Base-by-base conservation (phyloP, 1,140 invertebrate genomes). In the Dendroctonus valens region DNA sequence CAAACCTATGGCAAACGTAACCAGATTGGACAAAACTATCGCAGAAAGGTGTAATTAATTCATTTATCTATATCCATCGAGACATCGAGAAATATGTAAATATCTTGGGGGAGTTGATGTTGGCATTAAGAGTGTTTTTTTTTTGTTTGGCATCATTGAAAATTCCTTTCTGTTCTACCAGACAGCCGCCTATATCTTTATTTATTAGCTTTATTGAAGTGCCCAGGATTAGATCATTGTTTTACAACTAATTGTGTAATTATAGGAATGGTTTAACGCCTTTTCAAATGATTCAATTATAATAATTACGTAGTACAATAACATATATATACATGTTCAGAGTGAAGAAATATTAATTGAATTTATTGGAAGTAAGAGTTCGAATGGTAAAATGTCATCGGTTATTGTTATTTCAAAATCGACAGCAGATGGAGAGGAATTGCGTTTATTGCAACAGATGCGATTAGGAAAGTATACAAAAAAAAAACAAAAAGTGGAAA, bases 181-280 rank as follows among this genome's bases (percentile, higher is more conserved):
- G 55, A 58, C 55, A 41, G 38, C 52, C 52, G 52, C 52, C n/a
- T 26, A 44, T 9, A 58, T 58, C 40, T 58, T 58, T 58, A 58
- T 58, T 58, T 58, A 58, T 58, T 58, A 58, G 38, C 11, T 41
- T 41, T 58, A 58, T 58, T 41, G 55, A 55, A 58, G 6, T 58
- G 12, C 3, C 12, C 5, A 37, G n/a, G 26, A 54, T 54, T 54
- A 38, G 42, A 5, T 58, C 55, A 58, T 58, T 58, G 55, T 58
- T 58, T 58, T 58, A 41, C 55, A 44, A 58, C 42, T 58, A 58
- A 58, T 58, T 58, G 55, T 58, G 55, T 14, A 58, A 58, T 14
- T 41, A 44, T 14, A 6, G 41, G 40, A 44, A 58, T 58, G 9
- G 6, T 58, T 58, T 58, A 44, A 58, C 40, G 55, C 12, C 15